Conservation (phyloP, 2,113 vertebrate species). For the Plotosus lineatus region DNA sequence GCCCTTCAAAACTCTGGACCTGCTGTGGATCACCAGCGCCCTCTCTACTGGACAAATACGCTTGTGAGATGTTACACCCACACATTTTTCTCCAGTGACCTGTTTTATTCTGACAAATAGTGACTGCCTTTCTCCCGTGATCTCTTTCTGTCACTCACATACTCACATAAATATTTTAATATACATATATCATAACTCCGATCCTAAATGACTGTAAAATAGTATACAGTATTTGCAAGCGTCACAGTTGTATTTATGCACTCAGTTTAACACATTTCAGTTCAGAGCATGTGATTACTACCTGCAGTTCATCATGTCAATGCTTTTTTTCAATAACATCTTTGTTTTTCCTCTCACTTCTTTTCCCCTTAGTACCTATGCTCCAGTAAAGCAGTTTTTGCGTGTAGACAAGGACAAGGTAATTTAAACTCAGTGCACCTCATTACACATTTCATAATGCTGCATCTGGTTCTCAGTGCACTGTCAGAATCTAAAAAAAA, state of each 20-base stretch:
- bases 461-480: background rate
- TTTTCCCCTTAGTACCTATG: conserved; percentile 81
- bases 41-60: conserved; percentile 94
- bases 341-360: conserved; percentile 40
- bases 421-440: conserved; percentile 35
- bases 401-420: conserved; percentile 99
- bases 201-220: conserved; percentile 7
- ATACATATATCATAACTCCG: background rate
- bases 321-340: conserved; percentile 16
- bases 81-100: background rate
- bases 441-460: background rate
- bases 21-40: conserved; percentile 96
- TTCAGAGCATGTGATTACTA: background rate
- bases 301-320: background rate
- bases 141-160: background rate
- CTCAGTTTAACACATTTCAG: background rate
- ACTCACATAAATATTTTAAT: background rate
- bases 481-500: background rate
- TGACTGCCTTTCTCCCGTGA: background rate
- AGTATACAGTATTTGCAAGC: conserved; percentile 20
- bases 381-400: conserved; percentile 97
- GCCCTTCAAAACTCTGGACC: conserved; percentile 96
- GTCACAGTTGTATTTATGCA: background rate
- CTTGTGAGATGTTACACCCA: conserved; percentile 78
- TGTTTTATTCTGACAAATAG: background rate